Evolutionary conservation across 2,888 invertebrate species (phyloP).

Genomic region (Tribolium freemani): DNA sequence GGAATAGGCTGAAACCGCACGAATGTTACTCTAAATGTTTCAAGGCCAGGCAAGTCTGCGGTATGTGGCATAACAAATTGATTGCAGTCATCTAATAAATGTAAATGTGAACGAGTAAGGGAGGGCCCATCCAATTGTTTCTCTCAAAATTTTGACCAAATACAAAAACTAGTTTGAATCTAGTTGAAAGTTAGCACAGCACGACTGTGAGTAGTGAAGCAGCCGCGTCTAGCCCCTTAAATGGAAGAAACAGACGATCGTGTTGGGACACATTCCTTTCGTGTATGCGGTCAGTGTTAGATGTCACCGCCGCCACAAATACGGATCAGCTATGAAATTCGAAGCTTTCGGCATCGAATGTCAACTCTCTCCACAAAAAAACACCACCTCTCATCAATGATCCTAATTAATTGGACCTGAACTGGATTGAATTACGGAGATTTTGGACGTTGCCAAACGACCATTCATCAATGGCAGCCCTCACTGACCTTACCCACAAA

Average conservation of each 20-base stretch:
- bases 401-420: slow-evolving; percentile 42
- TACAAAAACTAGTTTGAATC: slow-evolving; percentile 16
- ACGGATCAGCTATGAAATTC: slow-evolving; percentile 57
- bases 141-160: background rate
- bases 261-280: slow-evolving; percentile 60
- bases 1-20: slow-evolving; percentile 14
- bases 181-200: slow-evolving; percentile 30
- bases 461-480: slow-evolving; percentile 31
- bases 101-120: slow-evolving; percentile 20
- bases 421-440: slow-evolving; percentile 21
- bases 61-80: slow-evolving; percentile 36
- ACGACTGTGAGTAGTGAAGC: slow-evolving; percentile 12
- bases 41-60: slow-evolving; percentile 30
- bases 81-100: slow-evolving; percentile 16
- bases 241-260: slow-evolving; percentile 45
- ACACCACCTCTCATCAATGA: slow-evolving; percentile 44
- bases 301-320: slow-evolving; percentile 59
- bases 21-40: slow-evolving; percentile 34
- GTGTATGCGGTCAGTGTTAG: slow-evolving; percentile 61
- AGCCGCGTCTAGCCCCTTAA: slow-evolving; percentile 36
- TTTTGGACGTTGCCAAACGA: background rate
- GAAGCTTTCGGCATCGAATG: slow-evolving; percentile 56
- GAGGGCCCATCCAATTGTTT: too few relatives aligned
- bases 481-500: slow-evolving; percentile 32
- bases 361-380: slow-evolving; percentile 50